Base-by-base conservation (phyloP, 2,888 invertebrate genomes). In the Rhamphomyia laevipes region DNA sequence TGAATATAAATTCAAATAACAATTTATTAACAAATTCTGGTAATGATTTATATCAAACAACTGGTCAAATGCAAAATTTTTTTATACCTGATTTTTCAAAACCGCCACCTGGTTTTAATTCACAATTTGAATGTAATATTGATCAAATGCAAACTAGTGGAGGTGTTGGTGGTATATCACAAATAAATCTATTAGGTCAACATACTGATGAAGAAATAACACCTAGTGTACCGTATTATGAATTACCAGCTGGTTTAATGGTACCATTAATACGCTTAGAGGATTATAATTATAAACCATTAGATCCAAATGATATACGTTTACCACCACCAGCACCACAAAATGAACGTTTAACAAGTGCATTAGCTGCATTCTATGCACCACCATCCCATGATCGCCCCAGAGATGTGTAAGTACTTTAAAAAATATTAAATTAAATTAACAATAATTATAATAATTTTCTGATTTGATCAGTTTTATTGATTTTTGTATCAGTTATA, bases 201-300 rank as follows among this genome's bases (percentile, higher is more conserved):
- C 71, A 70, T 21, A 59, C 65, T 3, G 67, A 77, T 46, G 86
- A 88, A 59, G 88, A 89, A 53, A 72, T 89, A 55, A 81, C 89
- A 73, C 95, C 95, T 23, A 84, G 87, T 23, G 86, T 90, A 59
- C 94, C 96, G 45, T 99, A 97, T 69, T 97, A 87, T 67, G 96
- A 97, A 66, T 75, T 97, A 55, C 97, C 99, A 3, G 96, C 97
- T 48, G 97, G 96, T 42, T 77, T 99, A 17, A 96, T 99, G 86
- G 94, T 95, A 50, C 93, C 96, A n/a, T 77, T 96, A 13, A 88
- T 99, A 52, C 88, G 88, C 77, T 71, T 92, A 58, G 93, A 93
- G 72, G 94, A 95, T 61, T 84, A 84, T 61, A 82, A 84, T 61
- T 97, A 96, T 71, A 84, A 83, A 61, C 80, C 95, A 0, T 71